Evolutionary conservation across 2,797 vertebrate species (phyloP).

Genomic region (Hemibagrus guttatus): DNA sequence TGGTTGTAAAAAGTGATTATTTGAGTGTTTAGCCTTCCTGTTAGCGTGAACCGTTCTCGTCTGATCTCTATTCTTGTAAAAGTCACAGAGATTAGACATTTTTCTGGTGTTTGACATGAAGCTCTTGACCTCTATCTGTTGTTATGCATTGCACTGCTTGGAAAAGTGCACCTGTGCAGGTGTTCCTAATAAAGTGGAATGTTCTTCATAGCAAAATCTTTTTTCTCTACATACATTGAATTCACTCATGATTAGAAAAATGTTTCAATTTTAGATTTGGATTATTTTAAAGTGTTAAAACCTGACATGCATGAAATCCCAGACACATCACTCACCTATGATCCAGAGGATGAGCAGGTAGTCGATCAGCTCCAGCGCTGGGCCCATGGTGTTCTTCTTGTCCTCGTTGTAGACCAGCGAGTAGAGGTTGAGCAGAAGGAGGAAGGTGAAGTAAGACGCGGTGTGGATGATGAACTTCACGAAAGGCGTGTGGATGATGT

Average conservation of each 20-base stretch:
- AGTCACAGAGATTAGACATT: too few species aligned
- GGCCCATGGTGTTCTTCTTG: slow-evolving; percentile 96
- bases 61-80: neutral
- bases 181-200: neutral
- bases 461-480: slow-evolving; percentile 99
- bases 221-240: neutral
- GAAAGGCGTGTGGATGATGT: slow-evolving; percentile 97
- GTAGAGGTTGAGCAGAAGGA: slow-evolving; percentile 94
- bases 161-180: too few species aligned
- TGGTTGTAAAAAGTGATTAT: neutral
- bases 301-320: neutral
- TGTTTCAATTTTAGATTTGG: neutral
- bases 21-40: too few species aligned
- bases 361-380: slow-evolving; percentile 90
- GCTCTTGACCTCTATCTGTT: too few species aligned
- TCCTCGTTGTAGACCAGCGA: slow-evolving; percentile 94
- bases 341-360: slow-evolving; percentile 97
- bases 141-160: neutral
- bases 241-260: neutral
- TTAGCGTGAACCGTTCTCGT: neutral
- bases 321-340: slow-evolving; percentile 80
- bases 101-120: too few species aligned
- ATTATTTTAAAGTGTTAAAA: neutral
- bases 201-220: neutral
- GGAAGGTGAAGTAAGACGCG: slow-evolving; percentile 96